Evolutionary conservation across 2,888 invertebrate species (phyloP).

Genomic region (Flexamia atlantica): DNA sequence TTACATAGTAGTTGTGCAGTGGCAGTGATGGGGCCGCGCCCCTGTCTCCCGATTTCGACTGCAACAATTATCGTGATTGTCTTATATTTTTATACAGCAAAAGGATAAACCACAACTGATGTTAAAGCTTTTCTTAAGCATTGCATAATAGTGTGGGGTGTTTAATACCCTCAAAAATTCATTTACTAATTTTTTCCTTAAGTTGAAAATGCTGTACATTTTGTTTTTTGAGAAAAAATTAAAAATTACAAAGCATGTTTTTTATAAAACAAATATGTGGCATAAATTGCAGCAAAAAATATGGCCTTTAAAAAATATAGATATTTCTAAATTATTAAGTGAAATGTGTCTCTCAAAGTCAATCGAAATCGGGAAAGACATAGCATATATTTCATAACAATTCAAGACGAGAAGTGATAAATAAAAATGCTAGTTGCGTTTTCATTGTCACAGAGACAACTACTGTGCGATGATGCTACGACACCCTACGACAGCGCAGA

Average conservation of each 20-base stretch:
- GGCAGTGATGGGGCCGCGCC: slow-evolving; percentile 71
- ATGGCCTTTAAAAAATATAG: too few species aligned
- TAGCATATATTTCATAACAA: slow-evolving; percentile 51
- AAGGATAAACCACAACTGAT: neutral
- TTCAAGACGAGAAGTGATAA: slow-evolving; percentile 46
- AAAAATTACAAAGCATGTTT: neutral
- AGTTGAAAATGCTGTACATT: too few species aligned
- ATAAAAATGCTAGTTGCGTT: slow-evolving; percentile 57
- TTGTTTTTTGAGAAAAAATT: too few species aligned
- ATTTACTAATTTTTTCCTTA: too few species aligned
- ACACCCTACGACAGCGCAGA: slow-evolving; percentile 50
- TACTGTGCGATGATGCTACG: slow-evolving; percentile 47
- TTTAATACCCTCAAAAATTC: too few species aligned
- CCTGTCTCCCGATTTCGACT: slow-evolving; percentile 62
- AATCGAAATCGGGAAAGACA: slow-evolving; percentile 62
- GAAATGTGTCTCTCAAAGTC: too few species aligned
- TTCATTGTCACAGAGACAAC: slow-evolving; percentile 48
- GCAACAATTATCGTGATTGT: slow-evolving; percentile 52
- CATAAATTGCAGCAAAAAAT: too few species aligned
- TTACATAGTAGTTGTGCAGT: slow-evolving; percentile 70
- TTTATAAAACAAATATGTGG: slow-evolving; percentile 4
- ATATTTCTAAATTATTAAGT: too few species aligned
- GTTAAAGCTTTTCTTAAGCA: too few species aligned
- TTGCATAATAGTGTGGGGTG: too few species aligned
- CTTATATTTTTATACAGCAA: slow-evolving; percentile 2